These are phyloP conservation scores for Nanorana parkeri DNA, from an alignment of 2,113 vertebrate genomes.

Conservation along the genomic window DNA sequence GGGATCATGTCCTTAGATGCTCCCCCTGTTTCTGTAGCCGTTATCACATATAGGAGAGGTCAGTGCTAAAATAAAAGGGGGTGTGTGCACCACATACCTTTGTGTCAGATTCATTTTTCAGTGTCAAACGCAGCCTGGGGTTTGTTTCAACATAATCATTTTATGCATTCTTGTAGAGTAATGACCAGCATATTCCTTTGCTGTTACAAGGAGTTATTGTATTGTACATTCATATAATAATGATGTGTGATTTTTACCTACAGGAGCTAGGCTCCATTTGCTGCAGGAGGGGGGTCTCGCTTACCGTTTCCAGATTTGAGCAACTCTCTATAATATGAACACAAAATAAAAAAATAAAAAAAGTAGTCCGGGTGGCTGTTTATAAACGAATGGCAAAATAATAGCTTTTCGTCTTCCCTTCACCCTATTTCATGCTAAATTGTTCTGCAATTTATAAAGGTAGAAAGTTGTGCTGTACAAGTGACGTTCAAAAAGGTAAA, in stretches of 20 bases:
- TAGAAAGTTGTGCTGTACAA: no score
- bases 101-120: constrained; percentile 2
- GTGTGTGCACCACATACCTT: background rate
- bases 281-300: background rate
- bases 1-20: constrained; percentile 42
- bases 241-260: constrained; percentile 7
- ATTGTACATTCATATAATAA: background rate
- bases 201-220: background rate
- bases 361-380: no score
- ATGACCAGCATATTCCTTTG: background rate
- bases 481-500: no score
- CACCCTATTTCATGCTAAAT: no score
- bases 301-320: no score
- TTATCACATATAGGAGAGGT: constrained; percentile 52
- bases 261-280: background rate
- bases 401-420: no score
- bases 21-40: background rate
- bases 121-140: constrained; percentile 7
- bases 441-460: no score
- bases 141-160: constrained; percentile 46
- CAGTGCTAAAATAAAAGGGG: constrained; percentile 49
- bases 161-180: background rate
- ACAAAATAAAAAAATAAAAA: no score
- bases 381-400: no score
- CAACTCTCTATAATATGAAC: no score